Evolutionary conservation across 2,888 invertebrate genomes (phyloP).

Genomic region (Mesorhabditis sp.): DNA sequence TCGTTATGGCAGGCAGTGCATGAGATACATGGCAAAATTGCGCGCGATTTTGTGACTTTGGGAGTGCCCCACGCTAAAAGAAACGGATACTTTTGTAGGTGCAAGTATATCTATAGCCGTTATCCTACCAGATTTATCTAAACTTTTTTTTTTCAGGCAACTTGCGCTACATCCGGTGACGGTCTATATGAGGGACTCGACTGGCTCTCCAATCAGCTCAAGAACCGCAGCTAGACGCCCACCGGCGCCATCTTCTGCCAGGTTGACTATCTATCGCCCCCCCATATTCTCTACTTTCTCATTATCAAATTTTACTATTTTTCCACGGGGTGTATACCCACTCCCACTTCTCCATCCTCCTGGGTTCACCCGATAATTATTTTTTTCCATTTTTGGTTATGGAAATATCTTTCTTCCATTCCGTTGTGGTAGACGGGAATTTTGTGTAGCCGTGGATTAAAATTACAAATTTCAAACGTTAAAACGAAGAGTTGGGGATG

Average conservation of each 20-base stretch:
- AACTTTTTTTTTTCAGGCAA: slow-evolving; percentile 61
- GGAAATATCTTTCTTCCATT: background rate
- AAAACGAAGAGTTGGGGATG: too few species aligned
- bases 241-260: background rate
- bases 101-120: slow-evolving; percentile 97
- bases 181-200: slow-evolving; percentile 98
- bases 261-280: too few species aligned
- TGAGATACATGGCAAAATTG: too few species aligned
- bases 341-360: background rate
- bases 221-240: slow-evolving; percentile 68
- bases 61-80: slow-evolving; percentile 64
- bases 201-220: slow-evolving; percentile 98
- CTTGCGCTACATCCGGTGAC: slow-evolving; percentile 95
- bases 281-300: background rate
- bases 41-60: slow-evolving; percentile 78
- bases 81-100: slow-evolving; percentile 72
- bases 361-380: background rate
- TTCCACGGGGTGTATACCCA: background rate
- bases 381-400: background rate
- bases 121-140: background rate
- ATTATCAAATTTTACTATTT: background rate
- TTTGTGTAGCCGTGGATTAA: background rate
- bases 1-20: slow-evolving; percentile 19
- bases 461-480: too few species aligned
- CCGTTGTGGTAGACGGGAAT: slow-evolving; percentile 3